phyloP scores from a whole-genome alignment of 2,797 vertebrate species.

The Lacerta viridis region DNA sequence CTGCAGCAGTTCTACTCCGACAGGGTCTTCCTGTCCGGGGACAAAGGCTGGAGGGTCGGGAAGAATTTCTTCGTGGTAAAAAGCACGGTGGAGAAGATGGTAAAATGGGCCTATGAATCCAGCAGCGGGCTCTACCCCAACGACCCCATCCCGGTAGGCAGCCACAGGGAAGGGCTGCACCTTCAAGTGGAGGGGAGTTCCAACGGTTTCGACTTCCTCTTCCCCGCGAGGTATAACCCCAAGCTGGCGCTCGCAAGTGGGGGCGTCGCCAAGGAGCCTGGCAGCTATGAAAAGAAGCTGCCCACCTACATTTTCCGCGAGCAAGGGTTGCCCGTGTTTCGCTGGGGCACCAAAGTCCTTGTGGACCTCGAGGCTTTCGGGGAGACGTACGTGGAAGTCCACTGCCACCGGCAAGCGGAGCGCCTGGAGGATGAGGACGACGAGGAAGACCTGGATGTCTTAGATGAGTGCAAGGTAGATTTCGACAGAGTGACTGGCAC shows the following conservation, averaged over 20 bases:
- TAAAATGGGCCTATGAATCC: constrained; percentile 29
- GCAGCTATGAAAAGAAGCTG: not conserved
- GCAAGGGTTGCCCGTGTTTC: not conserved
- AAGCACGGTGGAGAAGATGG: not conserved
- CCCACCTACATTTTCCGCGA: constrained; percentile 13
- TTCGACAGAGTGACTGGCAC: no score
- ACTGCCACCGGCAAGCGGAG: not conserved
- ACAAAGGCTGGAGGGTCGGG: not conserved
- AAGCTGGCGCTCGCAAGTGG: not conserved
- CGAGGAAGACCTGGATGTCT: not conserved
- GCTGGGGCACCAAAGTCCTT: not conserved
- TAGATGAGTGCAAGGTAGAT: constrained; percentile 9
- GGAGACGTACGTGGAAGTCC: not conserved
- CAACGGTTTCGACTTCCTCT: constrained; percentile 13
- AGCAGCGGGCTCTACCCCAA: not conserved
- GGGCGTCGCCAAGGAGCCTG: accelerated
- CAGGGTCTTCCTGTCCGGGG: not conserved
- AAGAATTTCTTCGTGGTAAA: not conserved
- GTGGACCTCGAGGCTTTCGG: constrained; percentile 19
- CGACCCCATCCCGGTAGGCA: not conserved
- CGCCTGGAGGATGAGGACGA: not conserved
- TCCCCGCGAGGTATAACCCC: constrained; percentile 25
- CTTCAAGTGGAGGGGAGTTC: not conserved
- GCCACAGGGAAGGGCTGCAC: constrained; percentile 9
- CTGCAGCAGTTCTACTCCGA: constrained; percentile 3